Evolutionary conservation across 2,797 vertebrate genomes (phyloP).

Genomic region (Hyperoplus immaculatus): DNA sequence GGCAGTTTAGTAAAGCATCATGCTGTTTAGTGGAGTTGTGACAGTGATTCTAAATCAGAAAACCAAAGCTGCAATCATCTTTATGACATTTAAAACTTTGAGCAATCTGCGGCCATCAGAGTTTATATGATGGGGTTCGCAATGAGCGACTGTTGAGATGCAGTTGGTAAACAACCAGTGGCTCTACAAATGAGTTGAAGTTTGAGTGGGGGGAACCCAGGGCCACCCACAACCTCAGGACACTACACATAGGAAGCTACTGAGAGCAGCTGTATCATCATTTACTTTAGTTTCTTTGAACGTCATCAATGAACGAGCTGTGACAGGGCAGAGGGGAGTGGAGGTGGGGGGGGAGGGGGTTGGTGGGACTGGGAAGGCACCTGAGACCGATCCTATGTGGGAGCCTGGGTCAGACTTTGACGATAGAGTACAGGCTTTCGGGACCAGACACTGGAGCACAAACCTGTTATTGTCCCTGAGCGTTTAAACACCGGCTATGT

Average conservation of each 20-base stretch:
- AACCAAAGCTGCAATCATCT: slow-evolving; percentile 43
- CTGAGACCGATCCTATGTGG: slow-evolving; percentile 51
- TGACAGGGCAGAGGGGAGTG: slow-evolving; percentile 2
- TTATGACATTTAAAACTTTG: slow-evolving; percentile 41
- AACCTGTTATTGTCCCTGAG: slow-evolving; percentile 86
- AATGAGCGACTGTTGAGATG: slow-evolving; percentile 54
- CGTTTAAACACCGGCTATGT: slow-evolving; percentile 82
- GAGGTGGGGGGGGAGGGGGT: slow-evolving; percentile 12
- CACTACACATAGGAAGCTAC: slow-evolving; percentile 14
- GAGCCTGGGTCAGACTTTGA: slow-evolving; percentile 67
- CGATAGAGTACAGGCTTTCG: slow-evolving; percentile 60
- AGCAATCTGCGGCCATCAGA: slow-evolving; percentile 57
- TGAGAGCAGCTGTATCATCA: slow-evolving; percentile 1
- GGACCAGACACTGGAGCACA: slow-evolving; percentile 79
- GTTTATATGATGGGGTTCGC: slow-evolving; percentile 62
- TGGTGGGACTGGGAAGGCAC: slow-evolving; percentile 27
- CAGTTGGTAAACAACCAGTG: slow-evolving; percentile 67
- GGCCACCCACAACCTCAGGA: slow-evolving; percentile 60
- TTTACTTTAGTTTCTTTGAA: slow-evolving; percentile 32
- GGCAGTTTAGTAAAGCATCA: slow-evolving; percentile 18
- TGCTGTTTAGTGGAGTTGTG: slow-evolving; percentile 26
- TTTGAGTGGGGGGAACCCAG: slow-evolving; percentile 38
- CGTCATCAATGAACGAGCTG: slow-evolving; percentile 10
- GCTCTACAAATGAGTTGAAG: slow-evolving; percentile 48
- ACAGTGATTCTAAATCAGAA: slow-evolving; percentile 43